Evolutionary conservation across 2,888 invertebrate species (phyloP).

Genomic region (Zhuqinia jingwanae): DNA sequence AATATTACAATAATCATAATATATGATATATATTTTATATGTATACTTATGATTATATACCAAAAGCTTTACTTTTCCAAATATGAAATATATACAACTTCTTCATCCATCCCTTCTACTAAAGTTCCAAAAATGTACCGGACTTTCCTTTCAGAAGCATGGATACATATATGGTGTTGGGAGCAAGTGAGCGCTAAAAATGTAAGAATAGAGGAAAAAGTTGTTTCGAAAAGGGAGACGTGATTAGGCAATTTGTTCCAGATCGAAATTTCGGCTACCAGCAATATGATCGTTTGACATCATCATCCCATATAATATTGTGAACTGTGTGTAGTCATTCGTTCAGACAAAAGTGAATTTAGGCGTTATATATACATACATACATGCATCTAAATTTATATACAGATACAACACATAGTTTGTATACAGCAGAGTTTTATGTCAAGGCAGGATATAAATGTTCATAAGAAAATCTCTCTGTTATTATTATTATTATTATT

Average conservation of each 20-base stretch:
- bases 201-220: constrained; percentile 37
- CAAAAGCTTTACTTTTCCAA: not conserved
- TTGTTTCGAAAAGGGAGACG: constrained; percentile 43
- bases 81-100: not conserved
- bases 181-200: constrained; percentile 11
- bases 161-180: not conserved
- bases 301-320: constrained; percentile 27
- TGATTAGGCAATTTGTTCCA: constrained; percentile 69
- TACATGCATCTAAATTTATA: not conserved
- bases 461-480: constrained; percentile 36
- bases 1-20: constrained; percentile 7
- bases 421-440: too few relatives aligned
- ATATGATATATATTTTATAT: constrained; percentile 17
- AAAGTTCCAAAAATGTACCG: not conserved
- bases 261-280: constrained; percentile 52
- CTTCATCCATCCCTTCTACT: not conserved
- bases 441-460: constrained; percentile 21
- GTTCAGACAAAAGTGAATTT: too few relatives aligned
- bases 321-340: not conserved
- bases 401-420: too few relatives aligned
- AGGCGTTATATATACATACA: not conserved
- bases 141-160: constrained; percentile 36
- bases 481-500: too few relatives aligned
- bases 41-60: not conserved
- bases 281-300: constrained; percentile 7